Evolutionary conservation across 2,888 invertebrate genomes (phyloP), one percentile per base, ranked within the genome.

Genomic region (Coelinius sp.): DNA sequence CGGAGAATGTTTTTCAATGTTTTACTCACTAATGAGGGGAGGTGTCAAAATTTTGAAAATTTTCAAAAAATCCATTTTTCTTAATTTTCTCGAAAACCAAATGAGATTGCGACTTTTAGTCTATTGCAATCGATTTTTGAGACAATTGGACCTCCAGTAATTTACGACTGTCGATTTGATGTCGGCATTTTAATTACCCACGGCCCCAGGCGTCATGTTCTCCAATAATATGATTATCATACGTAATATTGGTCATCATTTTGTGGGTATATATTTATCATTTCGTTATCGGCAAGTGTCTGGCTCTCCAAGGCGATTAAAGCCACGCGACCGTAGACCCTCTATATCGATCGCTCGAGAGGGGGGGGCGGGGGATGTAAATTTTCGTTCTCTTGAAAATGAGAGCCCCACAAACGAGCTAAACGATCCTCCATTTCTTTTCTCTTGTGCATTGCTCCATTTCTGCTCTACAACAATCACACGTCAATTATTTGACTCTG

Each of bases 311-410:
- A 17, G 27, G 71, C 68, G 75, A 75, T 75, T 75, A 75, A 69
- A 69, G 67, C 71, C 75, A 75, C 73, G 75, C 75, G 75, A 75
- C 70, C 69, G 49, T 75, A 31, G 56, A 31, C 59, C 49, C 35
- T n/a, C n/a, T n/a, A n/a, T 66, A 66, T 66, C 66, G 66, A 66
- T 66, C 31, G 27, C 20, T 12, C 17, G 17, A 17, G 1, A 59
- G 7, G 20, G 12, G 59, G 31, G 8, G 31, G 31, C 20, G 31
- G 35, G n/a, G n/a, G n/a, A n/a, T 59, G 59, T 31, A 59, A 59
- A 59, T 59, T 59, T 59, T 59, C 12, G 59, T 31, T 59, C 59
- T 59, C 35, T 25, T 59, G 59, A 59, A 59, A 59, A 59, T 59
- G 59, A 35, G 35, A 35, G 35, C 8, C 59, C n/a, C 59, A 35